These are phyloP conservation scores for Chromoteleia sp. DNA, from an alignment of 2,888 invertebrate species.

Conservation along the genomic window DNA sequence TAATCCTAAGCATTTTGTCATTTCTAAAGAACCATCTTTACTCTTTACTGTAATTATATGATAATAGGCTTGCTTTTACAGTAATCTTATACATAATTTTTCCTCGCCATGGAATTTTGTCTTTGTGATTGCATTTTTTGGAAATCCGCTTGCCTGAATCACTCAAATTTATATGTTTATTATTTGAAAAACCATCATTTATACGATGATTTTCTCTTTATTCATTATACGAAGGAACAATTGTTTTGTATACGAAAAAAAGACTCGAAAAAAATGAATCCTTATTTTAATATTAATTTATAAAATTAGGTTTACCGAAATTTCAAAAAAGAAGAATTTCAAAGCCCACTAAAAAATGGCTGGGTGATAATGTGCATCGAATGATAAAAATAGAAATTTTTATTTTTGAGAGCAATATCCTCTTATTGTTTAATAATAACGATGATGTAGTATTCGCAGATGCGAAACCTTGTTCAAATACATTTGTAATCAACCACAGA, in stretches of 20 bases:
- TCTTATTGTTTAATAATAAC: slow-evolving; percentile 65
- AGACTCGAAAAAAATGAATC: no score
- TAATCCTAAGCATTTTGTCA: slow-evolving; percentile 3
- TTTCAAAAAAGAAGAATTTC: background rate
- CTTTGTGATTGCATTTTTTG: no score
- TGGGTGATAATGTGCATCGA: slow-evolving; percentile 13
- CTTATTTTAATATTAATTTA: no score
- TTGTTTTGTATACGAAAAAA: no score
- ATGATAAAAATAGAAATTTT: slow-evolving; percentile 37
- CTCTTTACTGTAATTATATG: background rate
- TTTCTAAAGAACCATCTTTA: background rate
- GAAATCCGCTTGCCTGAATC: no score
- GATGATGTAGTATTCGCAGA: slow-evolving; percentile 44
- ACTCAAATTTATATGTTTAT: no score
- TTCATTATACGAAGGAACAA: no score
- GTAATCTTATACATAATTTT: no score
- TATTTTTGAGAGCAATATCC: slow-evolving; percentile 62
- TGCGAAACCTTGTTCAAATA: slow-evolving; percentile 25
- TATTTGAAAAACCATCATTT: no score
- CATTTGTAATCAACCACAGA: slow-evolving; percentile 5
- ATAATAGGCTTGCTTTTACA: no score
- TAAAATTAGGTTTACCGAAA: background rate
- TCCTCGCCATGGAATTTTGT: no score
- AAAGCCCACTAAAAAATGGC: slow-evolving; percentile 15
- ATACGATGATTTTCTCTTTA: no score